Base-by-base conservation (phyloP, 2,797 vertebrate species). In the Pagetopsis macropterus region DNA sequence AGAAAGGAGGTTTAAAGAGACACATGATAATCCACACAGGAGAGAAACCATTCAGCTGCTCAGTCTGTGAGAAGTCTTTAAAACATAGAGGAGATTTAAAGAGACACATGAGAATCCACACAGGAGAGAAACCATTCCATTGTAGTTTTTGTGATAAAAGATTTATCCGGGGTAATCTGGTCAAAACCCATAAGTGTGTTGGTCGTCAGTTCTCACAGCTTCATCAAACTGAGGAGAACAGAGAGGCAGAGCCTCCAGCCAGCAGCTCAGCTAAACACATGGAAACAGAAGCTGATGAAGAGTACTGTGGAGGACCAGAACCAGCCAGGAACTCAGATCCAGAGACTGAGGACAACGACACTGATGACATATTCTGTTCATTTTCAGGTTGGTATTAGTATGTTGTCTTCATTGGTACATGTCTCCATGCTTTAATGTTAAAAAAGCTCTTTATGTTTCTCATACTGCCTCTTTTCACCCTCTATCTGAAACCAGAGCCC, bases 71-170 rank as follows among this genome's bases (percentile, higher is more conserved):
- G 0, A 87, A 81, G 31, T 63, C 51, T 2, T 87, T 81, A 27
- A 27, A 27, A 0, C 80, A 78, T 7, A 82, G 67, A 60, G 82
- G 79, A 11, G 79, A 76, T 2, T 66, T 86, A 81, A 70, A 49
- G 4, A 75, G 76, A 1, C 84, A 86, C 65, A 87, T 73, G 79
- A 67, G 79, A 0, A 37, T 84, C 17, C 84, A 87, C 48, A 71
- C 72, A 0, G 76, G 60, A 12, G 70, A 62, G 48, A 77, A 74
- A 49, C 75, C 75, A 0, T 82, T 65, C 33, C 41, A 51, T 41
- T 82, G 79, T 50, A n/a, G 3, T 1, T 33, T 31, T 3, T 82
- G 79, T 17, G 48, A 58, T 1, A 75, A 31, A 3, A 58, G 62
- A 37, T 82, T 82, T 54, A 67, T 44, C 7, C 78, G 79, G 75